phyloP scores from a whole-genome alignment of 2,113 vertebrate species.

The Syngnathus floridae region DNA sequence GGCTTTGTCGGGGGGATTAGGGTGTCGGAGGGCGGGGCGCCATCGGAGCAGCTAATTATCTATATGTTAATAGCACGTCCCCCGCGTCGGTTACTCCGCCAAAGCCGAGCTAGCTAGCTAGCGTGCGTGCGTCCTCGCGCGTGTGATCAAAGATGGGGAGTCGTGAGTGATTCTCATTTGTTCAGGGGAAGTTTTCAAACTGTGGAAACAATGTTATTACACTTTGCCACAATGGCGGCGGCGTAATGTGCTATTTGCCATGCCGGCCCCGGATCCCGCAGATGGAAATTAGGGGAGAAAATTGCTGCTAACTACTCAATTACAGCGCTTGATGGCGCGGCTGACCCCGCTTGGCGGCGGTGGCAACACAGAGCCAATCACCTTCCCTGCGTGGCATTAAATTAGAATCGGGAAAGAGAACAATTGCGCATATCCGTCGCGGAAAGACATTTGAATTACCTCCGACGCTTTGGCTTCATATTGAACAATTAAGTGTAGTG shows the following conservation, averaged over 20 bases:
- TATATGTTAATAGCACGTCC: conserved; percentile 66
- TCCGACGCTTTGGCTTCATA: conserved; percentile 74
- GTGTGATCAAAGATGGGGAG: conserved; percentile 31
- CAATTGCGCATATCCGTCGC: conserved; percentile 74
- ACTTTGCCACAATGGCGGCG: conserved; percentile 66
- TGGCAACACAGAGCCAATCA: conserved; percentile 77
- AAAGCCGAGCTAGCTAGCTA: background rate
- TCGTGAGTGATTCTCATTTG: conserved; percentile 63
- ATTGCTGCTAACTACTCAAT: conserved; percentile 82
- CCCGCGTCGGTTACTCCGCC: conserved; percentile 41
- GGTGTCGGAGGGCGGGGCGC: conserved; percentile 41
- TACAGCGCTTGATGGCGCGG: conserved; percentile 74
- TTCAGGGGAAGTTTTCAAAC: conserved; percentile 76
- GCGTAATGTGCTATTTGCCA: conserved; percentile 78
- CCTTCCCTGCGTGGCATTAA: conserved; percentile 73
- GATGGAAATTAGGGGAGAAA: conserved; percentile 78
- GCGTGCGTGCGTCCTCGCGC: conserved; percentile 26
- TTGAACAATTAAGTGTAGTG: conserved; percentile 76
- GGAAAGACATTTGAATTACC: conserved; percentile 77
- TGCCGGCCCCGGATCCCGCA: conserved; percentile 72
- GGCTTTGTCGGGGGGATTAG: conserved; percentile 65
- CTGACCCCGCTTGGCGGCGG: conserved; percentile 74
- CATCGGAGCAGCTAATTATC: conserved; percentile 65
- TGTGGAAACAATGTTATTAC: conserved; percentile 75
- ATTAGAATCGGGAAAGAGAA: conserved; percentile 71